phyloP scores from a whole-genome alignment of 2,113 vertebrate genomes.

The Gorsachius goisagi region DNA sequence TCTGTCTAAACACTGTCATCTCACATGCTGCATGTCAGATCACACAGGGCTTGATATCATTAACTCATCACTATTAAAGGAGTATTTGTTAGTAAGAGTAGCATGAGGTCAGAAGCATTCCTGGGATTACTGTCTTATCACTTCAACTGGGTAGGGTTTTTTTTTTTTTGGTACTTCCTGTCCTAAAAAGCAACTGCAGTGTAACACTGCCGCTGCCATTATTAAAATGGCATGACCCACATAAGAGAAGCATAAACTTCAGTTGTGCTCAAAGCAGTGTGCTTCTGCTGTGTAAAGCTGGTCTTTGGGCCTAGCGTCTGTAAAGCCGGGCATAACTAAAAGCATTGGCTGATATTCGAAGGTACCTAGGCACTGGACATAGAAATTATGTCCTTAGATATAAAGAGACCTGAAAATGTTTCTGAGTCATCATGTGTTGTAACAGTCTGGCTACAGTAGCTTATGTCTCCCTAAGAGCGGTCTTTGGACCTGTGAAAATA shows the following conservation, averaged over 20 bases:
- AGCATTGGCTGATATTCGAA: not conserved
- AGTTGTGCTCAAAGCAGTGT: not conserved
- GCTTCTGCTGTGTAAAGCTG: not conserved
- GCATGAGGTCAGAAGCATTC: slow-evolving; percentile 23
- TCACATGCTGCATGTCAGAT: not conserved
- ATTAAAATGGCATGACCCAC: not conserved
- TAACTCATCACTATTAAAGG: slow-evolving; percentile 49
- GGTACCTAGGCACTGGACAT: not conserved
- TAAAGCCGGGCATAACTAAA: not conserved
- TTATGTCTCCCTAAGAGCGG: not conserved
- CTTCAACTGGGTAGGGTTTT: not conserved
- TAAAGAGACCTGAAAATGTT: not conserved
- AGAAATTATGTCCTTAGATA: not conserved
- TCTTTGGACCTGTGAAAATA: not conserved
- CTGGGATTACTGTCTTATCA: not conserved
- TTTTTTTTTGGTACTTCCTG: not conserved
- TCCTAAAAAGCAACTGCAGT: not conserved
- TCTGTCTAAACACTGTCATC: slow-evolving; percentile 20
- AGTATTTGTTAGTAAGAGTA: not conserved
- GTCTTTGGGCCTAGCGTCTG: not conserved
- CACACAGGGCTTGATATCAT: not conserved
- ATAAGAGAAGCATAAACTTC: not conserved
- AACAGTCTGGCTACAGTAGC: not conserved
- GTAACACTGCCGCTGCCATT: not conserved
- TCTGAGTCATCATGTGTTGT: not conserved